Base-by-base conservation (phyloP, 1,140 invertebrate species). In the Aphaenogaster rudis region DNA sequence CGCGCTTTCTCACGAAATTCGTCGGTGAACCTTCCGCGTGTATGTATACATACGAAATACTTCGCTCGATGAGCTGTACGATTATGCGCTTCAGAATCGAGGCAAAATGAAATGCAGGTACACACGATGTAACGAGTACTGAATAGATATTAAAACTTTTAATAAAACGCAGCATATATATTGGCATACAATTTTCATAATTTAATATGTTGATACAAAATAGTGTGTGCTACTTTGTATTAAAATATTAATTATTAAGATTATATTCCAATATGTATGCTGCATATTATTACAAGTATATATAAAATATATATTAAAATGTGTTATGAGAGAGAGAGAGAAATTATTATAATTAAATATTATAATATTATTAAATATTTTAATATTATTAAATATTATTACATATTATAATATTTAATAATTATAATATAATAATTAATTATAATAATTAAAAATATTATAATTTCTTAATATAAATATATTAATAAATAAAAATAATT, bases 1-100 rank as follows among this genome's bases (percentile, higher is more conserved):
- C 85, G 54, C 42, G 42, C 76, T 80, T 86, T 86, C 85, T 86
- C 85, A 86, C 85, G 77, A 86, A 86, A 81, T 86, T 86, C 54
- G 13, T 39, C 85, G 54, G 36, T 54, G 77, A 59, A 82, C 52
- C 33, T 50, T 59, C 45, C 21, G 13, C 4, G 6, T 45, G 33
- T 78, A 69, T 3, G 45, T 78, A 48, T 82, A 61, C 36, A 21
- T 72, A 17, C 13, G 1, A 33, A 33, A 67, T 61, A 84, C 28
- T 74, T 72, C 3, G 13, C 42, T 74, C 67, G 42, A 74, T 57
- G 2, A 61, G 45, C 21, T 74, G 11, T 50, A 84, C 45, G 80
- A 84, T 61, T 84, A 84, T 61, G 42, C 28, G 54, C 57, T 39
- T 76, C 59, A 50, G 7, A 54, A 61, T 33, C 42, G 57, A 61